Conservation (phyloP, 2,888 invertebrate species). For the Microctonus hyperodae region DNA sequence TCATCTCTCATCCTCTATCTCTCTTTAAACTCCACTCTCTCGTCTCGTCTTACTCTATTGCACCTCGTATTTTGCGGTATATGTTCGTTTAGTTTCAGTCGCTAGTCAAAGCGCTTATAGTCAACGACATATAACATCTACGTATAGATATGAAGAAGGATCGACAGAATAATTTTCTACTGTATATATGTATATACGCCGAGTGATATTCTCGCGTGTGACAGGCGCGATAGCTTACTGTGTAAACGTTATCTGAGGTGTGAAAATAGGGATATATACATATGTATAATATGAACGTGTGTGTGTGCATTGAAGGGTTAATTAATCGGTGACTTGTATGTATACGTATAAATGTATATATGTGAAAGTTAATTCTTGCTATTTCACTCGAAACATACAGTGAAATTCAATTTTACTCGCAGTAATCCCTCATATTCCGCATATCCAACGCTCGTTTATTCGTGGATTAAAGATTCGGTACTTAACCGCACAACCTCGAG, state of each 20-base stretch:
- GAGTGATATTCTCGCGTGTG: not conserved
- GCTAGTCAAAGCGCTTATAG: not conserved
- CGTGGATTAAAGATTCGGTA: not conserved
- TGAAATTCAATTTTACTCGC: not conserved
- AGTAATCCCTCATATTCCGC: not conserved
- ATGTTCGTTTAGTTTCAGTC: not conserved
- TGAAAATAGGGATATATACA: no score
- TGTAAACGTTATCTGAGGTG: conserved; percentile 4
- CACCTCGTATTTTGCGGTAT: not conserved
- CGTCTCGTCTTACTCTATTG: not conserved
- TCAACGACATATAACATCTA: not conserved
- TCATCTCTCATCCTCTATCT: not conserved
- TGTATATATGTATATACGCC: not conserved
- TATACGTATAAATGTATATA: not conserved
- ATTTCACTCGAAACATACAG: not conserved
- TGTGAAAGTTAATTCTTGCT: not conserved
- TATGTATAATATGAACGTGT: no score
- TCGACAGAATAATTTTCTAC: not conserved
- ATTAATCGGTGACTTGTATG: conserved; percentile 3
- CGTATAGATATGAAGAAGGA: not conserved
- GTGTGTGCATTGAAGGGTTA: not conserved
- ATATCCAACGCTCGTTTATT: not conserved
- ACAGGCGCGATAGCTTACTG: not conserved
- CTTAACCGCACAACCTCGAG: not conserved
- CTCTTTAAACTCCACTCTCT: not conserved